phyloP scores from a whole-genome alignment of 2,113 vertebrate genomes.

The Philantomba maxwellii region DNA sequence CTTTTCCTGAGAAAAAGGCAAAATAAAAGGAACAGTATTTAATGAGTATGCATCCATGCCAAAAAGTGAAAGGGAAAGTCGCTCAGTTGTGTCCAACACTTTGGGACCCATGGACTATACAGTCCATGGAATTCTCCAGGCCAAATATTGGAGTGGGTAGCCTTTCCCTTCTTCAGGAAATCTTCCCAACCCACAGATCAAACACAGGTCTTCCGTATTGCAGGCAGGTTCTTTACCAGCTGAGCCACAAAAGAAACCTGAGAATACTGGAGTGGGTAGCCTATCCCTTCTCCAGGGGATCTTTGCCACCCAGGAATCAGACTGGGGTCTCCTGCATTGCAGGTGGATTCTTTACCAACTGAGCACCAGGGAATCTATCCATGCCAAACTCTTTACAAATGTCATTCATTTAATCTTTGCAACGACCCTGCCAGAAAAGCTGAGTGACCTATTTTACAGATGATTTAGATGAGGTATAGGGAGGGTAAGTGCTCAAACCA shows the following conservation, averaged over 20 bases:
- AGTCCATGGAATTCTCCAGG: neutral
- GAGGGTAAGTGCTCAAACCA: neutral
- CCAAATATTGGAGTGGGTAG: neutral
- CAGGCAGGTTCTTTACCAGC: neutral
- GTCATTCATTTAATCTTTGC: neutral
- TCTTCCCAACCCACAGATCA: neutral
- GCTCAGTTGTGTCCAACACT: neutral
- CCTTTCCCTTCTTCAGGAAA: neutral
- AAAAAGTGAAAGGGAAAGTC: neutral
- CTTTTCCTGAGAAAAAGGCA: conserved; percentile 19
- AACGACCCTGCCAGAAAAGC: neutral
- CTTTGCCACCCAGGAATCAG: neutral
- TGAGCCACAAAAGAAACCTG: accelerated
- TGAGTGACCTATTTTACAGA: neutral
- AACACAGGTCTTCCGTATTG: neutral
- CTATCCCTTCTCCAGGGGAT: neutral
- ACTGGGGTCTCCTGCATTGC: neutral
- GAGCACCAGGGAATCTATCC: neutral
- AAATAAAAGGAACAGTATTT: neutral
- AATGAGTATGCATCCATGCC: neutral
- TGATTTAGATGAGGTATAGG: neutral
- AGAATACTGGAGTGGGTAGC: neutral
- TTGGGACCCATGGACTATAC: neutral
- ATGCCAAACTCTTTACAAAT: neutral
- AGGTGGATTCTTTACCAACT: neutral